A percentile compares a stretch with the other conserved stretches of the same genome.
These are phyloP conservation scores for Mixornis gularis DNA, from an alignment of 2,113 vertebrate species.

Conservation along the genomic window DNA sequence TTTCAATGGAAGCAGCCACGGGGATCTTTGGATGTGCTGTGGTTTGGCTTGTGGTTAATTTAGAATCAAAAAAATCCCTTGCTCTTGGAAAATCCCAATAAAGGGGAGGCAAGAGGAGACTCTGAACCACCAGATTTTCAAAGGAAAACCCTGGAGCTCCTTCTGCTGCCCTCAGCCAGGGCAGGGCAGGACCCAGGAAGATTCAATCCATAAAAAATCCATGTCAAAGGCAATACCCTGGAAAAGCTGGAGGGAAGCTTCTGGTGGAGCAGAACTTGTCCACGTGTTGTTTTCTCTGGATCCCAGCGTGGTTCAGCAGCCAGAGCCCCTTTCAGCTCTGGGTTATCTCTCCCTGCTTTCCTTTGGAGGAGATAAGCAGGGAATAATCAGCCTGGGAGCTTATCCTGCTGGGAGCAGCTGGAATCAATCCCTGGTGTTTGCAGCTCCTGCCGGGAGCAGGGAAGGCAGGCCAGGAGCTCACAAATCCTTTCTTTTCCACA, in stretches of 20 bases:
- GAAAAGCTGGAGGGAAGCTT: background rate
- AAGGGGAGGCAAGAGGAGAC: background rate
- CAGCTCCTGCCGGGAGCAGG: background rate
- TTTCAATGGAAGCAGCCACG: rapidly evolving
- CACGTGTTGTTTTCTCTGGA: background rate
- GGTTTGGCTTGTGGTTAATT: background rate
- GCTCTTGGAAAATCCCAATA: background rate
- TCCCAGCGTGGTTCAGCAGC: background rate
- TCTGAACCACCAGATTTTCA: background rate
- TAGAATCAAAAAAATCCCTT: background rate
- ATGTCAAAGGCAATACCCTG: background rate
- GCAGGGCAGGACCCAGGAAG: background rate
- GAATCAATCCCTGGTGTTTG: slow-evolving; percentile 17
- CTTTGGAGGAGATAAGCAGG: background rate
- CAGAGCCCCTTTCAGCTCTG: background rate
- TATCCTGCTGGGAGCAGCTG: background rate
- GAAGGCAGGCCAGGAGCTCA: background rate
- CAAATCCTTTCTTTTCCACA: background rate
- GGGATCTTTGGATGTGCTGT: background rate
- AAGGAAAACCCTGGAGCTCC: background rate
- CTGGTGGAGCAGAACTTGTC: background rate
- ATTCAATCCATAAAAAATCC: background rate
- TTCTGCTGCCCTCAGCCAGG: background rate
- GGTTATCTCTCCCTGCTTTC: slow-evolving; percentile 19
- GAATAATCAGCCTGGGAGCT: slow-evolving; percentile 34